Conservation (phyloP, 2,113 vertebrate genomes). For the Cyanoramphus novaezelandiae region DNA sequence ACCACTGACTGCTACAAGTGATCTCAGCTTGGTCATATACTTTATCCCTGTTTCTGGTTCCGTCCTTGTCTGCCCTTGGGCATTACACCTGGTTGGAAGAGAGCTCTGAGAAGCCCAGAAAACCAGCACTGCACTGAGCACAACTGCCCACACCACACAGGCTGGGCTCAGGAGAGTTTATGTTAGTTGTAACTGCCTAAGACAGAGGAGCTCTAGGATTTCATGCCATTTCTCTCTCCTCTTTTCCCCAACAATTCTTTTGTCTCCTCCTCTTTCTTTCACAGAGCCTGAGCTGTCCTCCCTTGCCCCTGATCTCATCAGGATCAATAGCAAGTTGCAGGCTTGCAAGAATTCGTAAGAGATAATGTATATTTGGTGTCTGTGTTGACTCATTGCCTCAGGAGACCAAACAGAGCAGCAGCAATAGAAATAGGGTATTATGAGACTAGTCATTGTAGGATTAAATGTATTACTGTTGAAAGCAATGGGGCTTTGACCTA, state of each 20-base stretch:
- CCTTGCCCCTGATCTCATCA: not conserved
- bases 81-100: fast-evolving
- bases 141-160: not conserved
- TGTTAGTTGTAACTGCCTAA: not conserved
- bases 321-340: not conserved
- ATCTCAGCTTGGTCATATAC: not conserved
- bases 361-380: not conserved
- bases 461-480: not conserved
- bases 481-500: not conserved
- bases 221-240: not conserved
- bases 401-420: not conserved
- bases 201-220: not conserved
- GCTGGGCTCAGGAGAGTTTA: not conserved
- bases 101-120: not conserved
- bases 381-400: not conserved
- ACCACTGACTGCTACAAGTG: not conserved
- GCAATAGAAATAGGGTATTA: not conserved
- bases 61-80: not conserved
- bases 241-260: not conserved
- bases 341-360: not conserved
- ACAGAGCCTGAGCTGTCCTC: not conserved
- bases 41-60: not conserved
- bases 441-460: not conserved
- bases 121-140: not conserved
- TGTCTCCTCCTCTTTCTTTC: not conserved